These are phyloP conservation scores for Stenodera caucasica DNA, from an alignment of 2,888 invertebrate species.

Conservation along the genomic window DNA sequence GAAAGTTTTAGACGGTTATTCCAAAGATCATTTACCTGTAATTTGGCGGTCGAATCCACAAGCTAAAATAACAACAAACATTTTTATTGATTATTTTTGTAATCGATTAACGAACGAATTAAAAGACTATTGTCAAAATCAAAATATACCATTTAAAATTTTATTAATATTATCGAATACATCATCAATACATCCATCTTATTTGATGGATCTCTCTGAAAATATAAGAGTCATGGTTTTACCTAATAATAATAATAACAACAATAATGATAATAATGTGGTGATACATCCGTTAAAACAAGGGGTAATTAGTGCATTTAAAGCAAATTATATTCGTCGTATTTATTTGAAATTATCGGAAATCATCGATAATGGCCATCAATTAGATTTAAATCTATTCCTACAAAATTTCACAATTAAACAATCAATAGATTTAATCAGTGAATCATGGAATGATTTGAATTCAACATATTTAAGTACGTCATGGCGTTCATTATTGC, in stretches of 20 bases:
- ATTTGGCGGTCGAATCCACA: neutral
- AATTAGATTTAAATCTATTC: neutral
- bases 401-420: neutral
- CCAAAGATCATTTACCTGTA: neutral
- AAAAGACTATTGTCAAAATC: neutral
- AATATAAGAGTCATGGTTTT: neutral
- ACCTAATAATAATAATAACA: neutral
- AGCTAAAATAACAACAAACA: neutral
- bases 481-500: neutral
- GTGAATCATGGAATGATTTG: neutral
- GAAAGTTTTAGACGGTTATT: neutral
- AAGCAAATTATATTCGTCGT: neutral
- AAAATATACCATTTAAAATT: neutral
- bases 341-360: neutral
- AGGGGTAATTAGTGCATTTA: neutral
- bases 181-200: neutral
- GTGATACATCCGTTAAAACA: neutral
- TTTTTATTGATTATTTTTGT: neutral
- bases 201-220: neutral
- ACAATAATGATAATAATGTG: too few relatives aligned
- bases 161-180: neutral
- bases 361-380: neutral
- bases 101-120: neutral
- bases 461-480: neutral
- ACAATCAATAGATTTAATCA: neutral